Evolutionary conservation across 1,140 invertebrate species (phyloP).

Genomic region (Brachionus rubens): DNA sequence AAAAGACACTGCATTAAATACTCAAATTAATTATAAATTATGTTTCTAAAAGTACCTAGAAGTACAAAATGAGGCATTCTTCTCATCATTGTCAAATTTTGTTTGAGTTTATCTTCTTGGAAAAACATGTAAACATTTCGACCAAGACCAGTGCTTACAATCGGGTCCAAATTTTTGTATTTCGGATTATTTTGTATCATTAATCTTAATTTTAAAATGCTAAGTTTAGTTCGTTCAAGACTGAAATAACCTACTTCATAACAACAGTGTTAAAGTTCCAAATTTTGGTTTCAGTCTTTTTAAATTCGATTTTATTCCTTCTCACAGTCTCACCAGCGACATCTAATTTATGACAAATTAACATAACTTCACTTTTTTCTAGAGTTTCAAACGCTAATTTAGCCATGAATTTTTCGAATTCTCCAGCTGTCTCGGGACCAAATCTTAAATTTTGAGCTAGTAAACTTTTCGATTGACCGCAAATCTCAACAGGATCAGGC

Average conservation of each 20-base stretch:
- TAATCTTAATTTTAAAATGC: background rate
- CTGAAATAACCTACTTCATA: constrained; percentile 33
- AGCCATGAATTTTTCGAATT: constrained; percentile 32
- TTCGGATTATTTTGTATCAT: constrained; percentile 43
- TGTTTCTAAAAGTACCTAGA: background rate
- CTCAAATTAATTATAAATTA: background rate
- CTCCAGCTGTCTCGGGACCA: background rate
- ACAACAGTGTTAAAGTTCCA: constrained; percentile 45
- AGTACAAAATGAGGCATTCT: constrained; percentile 47
- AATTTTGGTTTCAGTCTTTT: constrained; percentile 22
- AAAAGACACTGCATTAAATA: background rate
- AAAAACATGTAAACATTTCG: constrained; percentile 36
- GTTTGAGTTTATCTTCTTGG: constrained; percentile 17
- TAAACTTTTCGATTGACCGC: background rate
- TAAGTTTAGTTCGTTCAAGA: background rate
- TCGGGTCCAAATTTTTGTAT: constrained; percentile 29
- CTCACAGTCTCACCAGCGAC: constrained; percentile 8
- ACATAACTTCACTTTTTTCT: constrained; percentile 20
- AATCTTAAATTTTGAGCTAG: background rate
- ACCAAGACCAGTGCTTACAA: constrained; percentile 18
- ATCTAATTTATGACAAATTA: constrained; percentile 43
- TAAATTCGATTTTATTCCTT: constrained; percentile 43
- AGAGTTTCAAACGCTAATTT: constrained; percentile 13
- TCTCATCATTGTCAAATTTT: constrained; percentile 23
- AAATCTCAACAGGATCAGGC: background rate